A percentile compares a stretch with the other conserved stretches of the same genome.
phyloP scores from a whole-genome alignment of 2,113 vertebrate genomes.

The Sterrhoptilus dennistouni region DNA sequence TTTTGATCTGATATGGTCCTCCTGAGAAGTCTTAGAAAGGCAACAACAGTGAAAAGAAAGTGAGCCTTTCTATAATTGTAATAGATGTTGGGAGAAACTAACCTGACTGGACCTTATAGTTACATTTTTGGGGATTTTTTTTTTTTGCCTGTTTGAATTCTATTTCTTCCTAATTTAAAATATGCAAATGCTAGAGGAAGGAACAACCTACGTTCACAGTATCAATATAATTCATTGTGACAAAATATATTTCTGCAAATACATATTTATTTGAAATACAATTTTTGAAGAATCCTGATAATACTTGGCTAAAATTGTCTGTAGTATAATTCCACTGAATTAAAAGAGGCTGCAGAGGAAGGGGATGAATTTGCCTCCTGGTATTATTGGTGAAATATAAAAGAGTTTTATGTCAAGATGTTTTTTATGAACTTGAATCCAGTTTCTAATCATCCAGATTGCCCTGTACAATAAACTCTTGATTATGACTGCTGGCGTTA shows the following conservation, averaged over 20 bases:
- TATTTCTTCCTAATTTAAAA: slow-evolving; percentile 27
- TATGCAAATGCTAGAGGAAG: neutral
- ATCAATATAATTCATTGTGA: slow-evolving; percentile 27
- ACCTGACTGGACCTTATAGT: neutral
- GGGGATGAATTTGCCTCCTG: slow-evolving; percentile 53
- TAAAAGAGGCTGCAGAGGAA: slow-evolving; percentile 50
- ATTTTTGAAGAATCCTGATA: slow-evolving; percentile 4
- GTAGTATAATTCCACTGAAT: slow-evolving; percentile 45
- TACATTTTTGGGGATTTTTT: neutral
- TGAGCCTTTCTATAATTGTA: neutral
- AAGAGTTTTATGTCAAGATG: slow-evolving; percentile 75
- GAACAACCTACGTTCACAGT: neutral
- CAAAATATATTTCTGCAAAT: slow-evolving; percentile 61
- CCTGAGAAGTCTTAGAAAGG: neutral
- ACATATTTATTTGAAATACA: slow-evolving; percentile 46
- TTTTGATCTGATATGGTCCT: neutral
- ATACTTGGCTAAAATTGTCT: slow-evolving; percentile 68
- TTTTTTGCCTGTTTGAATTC: neutral
- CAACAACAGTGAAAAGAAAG: neutral
- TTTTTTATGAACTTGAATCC: slow-evolving; percentile 81
- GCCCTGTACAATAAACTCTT: slow-evolving; percentile 84
- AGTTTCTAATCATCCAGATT: slow-evolving; percentile 84
- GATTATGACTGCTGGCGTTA: slow-evolving; percentile 82
- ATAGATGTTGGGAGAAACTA: neutral
- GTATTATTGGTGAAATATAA: slow-evolving; percentile 62